Conservation (phyloP, 1,140 invertebrate genomes). For the Colletes latitarsis region DNA sequence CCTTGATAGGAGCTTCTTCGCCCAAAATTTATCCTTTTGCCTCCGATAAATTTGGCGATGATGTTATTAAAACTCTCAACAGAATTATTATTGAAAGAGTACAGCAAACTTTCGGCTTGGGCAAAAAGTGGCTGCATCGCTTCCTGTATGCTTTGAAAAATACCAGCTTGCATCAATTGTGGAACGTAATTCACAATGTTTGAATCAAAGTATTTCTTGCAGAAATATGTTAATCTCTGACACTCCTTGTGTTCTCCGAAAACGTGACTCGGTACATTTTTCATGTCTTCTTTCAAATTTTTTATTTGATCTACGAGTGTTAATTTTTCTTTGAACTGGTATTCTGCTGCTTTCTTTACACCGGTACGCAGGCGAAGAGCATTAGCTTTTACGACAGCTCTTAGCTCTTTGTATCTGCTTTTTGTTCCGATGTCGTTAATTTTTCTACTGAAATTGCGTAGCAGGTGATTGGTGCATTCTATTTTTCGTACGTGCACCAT, state of each 20-base stretch:
- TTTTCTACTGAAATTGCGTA: conserved; percentile 62
- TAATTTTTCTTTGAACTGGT: too few relatives aligned
- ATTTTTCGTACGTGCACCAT: conserved; percentile 72
- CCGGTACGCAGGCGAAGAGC: too few relatives aligned
- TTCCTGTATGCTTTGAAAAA: neutral
- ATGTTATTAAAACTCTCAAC: neutral
- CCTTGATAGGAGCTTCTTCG: neutral
- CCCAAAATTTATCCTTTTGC: conserved; percentile 2
- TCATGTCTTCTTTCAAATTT: neutral
- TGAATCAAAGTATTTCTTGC: neutral
- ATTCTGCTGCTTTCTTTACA: too few relatives aligned
- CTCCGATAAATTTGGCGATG: neutral
- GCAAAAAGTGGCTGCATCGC: neutral
- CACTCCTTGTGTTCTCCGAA: conserved; percentile 9
- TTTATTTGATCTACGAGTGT: neutral
- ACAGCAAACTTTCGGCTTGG: neutral
- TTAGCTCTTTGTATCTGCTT: neutral
- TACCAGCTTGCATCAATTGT: neutral
- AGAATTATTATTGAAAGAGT: neutral
- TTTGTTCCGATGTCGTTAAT: conserved; percentile 35
- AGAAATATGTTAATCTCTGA: conserved; percentile 1
- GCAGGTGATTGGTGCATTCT: conserved; percentile 69
- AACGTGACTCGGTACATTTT: neutral
- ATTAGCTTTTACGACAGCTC: too few relatives aligned
- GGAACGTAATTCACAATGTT: neutral